Evolutionary conservation across 2,888 invertebrate genomes (phyloP), one percentile per base, ranked within the genome.

Genomic region (Acrobasis repandana): DNA sequence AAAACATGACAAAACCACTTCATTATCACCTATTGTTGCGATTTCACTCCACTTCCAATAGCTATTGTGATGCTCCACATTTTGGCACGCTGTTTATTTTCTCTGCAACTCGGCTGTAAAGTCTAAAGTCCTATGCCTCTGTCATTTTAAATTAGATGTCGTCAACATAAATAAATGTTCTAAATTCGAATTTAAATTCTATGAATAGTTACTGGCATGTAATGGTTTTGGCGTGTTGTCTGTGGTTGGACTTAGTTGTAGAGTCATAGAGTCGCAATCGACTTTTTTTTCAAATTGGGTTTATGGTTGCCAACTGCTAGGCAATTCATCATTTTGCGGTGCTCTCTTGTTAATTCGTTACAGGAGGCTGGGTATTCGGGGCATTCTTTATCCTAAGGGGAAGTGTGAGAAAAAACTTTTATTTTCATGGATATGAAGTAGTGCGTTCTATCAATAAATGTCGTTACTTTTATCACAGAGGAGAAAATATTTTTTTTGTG

Each of bases 261-360:
- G n/a, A 36, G 49, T 50, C 58, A 58, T 58, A 58, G 58, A 58
- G 58, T 58, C 14, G 8, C 16, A 52, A 14, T 15, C 33, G 16
- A 9, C 50, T 43, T n/a, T 47, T 52, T 58, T 51, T 47, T 56
- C 62, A 65, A 63, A 66, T 63, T 74, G 74, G 76, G 76, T 43
- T 43, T 77, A 77, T 75, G 74, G 74, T 33, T 36, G 49, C 47
- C 60, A 80, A 76, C 75, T 75, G 76, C 79, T 67, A 76, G 79
- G 71, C 79, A 75, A 90, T 89, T 82, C 76, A 86, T 89, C 85
- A 88, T 85, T 79, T 60, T 52, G 52, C 75, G 78, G 82, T 46
- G 80, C 79, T 87, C 86, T 83, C 89, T 88, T 74, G 88, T 88
- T 88, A 86, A 89, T 90, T 90, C 83, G 90, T 78, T 75, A 79